Evolutionary conservation across 2,113 vertebrate genomes (phyloP).

Genomic region (Neogobius melanostomus): DNA sequence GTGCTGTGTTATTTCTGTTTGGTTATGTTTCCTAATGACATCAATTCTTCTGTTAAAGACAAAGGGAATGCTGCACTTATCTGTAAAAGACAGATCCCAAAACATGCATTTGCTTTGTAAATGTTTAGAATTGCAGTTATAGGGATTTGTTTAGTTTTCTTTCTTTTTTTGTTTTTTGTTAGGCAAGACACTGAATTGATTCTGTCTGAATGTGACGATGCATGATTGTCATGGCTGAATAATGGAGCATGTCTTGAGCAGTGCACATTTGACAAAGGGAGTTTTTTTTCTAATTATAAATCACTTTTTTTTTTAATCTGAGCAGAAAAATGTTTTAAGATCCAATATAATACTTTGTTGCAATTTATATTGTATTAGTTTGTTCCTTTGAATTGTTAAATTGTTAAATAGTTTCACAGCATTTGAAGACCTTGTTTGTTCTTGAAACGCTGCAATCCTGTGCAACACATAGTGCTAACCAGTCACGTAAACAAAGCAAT

Average conservation of each 20-base stretch:
- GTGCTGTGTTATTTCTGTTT: conserved; percentile 3
- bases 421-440: neutral
- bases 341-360: neutral
- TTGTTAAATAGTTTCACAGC: neutral
- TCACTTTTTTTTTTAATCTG: no score
- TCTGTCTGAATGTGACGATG: no score
- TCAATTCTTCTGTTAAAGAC: neutral
- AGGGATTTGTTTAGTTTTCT: neutral
- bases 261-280: no score
- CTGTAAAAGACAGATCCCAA: neutral
- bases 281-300: no score
- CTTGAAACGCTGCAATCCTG: conserved; percentile 2
- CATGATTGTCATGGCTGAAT: no score
- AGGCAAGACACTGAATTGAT: neutral
- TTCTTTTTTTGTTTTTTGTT: neutral
- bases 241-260: no score
- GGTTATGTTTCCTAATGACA: conserved; percentile 9
- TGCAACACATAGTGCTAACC: conserved; percentile 14
- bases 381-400: neutral
- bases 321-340: no score
- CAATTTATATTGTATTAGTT: neutral
- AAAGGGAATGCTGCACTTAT: neutral
- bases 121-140: neutral
- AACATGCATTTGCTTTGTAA: neutral
- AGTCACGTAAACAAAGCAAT: conserved; percentile 16